Evolutionary conservation across 2,113 vertebrate genomes (phyloP).

Genomic region (Platycercus adscitus): DNA sequence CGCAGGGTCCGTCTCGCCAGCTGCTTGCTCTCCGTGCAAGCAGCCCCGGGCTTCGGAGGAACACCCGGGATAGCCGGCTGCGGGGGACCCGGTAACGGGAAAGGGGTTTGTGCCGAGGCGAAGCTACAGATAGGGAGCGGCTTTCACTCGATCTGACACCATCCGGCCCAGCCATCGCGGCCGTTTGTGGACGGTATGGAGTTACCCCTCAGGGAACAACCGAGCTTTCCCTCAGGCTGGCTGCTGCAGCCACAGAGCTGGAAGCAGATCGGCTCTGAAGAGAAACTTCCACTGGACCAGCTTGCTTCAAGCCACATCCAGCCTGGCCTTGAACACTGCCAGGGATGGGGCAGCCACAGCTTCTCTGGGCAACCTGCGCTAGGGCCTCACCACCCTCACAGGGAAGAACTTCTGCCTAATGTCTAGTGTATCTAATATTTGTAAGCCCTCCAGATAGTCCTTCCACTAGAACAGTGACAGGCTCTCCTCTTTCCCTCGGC

Average conservation of each 20-base stretch:
- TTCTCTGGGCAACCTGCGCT: background rate
- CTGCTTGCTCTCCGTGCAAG: too few relatives aligned
- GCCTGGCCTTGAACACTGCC: background rate
- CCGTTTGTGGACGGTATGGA: background rate
- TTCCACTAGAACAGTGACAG: background rate
- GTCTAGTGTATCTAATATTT: background rate
- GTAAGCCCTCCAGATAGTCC: background rate
- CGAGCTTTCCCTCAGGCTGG: background rate
- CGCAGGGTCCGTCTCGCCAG: rapidly evolving
- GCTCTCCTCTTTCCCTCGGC: background rate
- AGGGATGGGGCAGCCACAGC: background rate
- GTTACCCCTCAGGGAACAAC: background rate
- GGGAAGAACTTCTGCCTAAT: background rate
- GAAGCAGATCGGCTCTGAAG: background rate
- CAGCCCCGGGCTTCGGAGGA: background rate
- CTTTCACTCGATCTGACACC: background rate
- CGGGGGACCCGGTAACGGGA: background rate
- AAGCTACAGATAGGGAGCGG: background rate
- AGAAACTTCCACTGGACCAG: background rate
- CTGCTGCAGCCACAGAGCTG: background rate
- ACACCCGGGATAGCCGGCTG: background rate
- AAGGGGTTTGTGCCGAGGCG: background rate
- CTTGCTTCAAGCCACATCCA: background rate
- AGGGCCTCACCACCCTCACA: background rate
- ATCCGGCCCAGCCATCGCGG: background rate